Base-by-base conservation (phyloP, 1,140 invertebrate species). In the Mercenaria mercenaria region DNA sequence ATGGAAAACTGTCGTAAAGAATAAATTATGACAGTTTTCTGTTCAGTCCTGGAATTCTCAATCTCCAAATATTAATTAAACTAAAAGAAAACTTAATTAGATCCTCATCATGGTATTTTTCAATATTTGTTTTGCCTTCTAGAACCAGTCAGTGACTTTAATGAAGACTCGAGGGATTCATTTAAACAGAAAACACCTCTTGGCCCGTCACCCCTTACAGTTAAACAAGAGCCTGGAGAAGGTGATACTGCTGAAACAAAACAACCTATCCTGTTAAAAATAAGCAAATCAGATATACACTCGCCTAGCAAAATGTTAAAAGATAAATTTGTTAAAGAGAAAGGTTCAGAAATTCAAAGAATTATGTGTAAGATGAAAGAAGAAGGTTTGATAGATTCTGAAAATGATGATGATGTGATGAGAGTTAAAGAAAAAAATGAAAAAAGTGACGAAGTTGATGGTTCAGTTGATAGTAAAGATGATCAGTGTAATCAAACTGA, bases 141-240 rank as follows among this genome's bases (percentile, higher is more conserved):
- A 72, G 86, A 88, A 61, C 76, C 86, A 67, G 86, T 80, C 3
- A 88, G 86, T 88, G 86, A 88, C 43, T 67, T n/a, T 20, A 81
- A 81, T 80, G 86, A 88, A 20, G 86, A 88, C 64, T 88, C 86
- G 13, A 80, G 41, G 23, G 86, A 88, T 79, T 88, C 86, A 47
- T 88, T 88, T 41, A 80, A 56, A 69, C 86, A 88, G 77, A 64
- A 67, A 69, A 88, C 86, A 20, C 86, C 86, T n/a, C 50, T 80
- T 50, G 86, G 86, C 13, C 86, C 86, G 8, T 88, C 86, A 6
- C 86, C 86, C 2, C 43, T 88, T 20, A 81, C 86, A 0, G 72
- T 80, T n/a, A 80, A 88, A 72, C 76, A 34, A 20, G 86, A 80
- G 39, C 39, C 56, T 3, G 52, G 29, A 15, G 77, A 88, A n/a